phyloP scores from a whole-genome alignment of 1,140 invertebrate genomes.

The Gryon sp. region DNA sequence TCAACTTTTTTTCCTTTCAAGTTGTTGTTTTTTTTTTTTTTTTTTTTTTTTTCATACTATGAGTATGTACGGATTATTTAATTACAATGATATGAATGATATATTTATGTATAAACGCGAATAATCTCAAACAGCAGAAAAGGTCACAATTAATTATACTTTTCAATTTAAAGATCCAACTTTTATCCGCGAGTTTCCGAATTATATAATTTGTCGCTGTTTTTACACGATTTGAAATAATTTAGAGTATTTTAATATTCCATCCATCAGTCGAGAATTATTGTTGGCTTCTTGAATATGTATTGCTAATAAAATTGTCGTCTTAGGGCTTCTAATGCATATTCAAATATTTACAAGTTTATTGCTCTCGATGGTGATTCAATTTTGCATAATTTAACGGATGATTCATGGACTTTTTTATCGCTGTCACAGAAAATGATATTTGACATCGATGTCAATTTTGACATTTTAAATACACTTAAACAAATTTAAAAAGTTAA shows the following conservation, averaged over 20 bases:
- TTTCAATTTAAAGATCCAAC: slow-evolving; percentile 3
- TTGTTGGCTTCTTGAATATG: slow-evolving; percentile 30
- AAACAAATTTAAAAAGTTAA: too few relatives aligned
- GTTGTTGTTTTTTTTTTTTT: too few relatives aligned
- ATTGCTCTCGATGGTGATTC: slow-evolving; percentile 10
- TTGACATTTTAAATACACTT: too few relatives aligned
- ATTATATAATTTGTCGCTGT: slow-evolving; percentile 3
- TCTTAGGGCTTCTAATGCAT: slow-evolving; percentile 39
- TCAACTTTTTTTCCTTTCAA: too few relatives aligned
- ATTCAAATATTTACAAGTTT: slow-evolving; percentile 32
- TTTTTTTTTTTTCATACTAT: too few relatives aligned
- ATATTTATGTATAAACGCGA: neutral
- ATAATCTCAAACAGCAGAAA: slow-evolving; percentile 3
- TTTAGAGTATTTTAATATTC: slow-evolving; percentile 7
- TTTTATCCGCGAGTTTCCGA: neutral
- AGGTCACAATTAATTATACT: slow-evolving; percentile 32
- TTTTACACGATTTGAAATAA: slow-evolving; percentile 1
- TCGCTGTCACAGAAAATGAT: too few relatives aligned
- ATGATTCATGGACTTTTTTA: too few relatives aligned
- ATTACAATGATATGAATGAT: neutral
- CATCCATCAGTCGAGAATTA: slow-evolving; percentile 8
- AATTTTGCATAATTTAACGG: slow-evolving; percentile 29
- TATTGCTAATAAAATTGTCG: slow-evolving; percentile 10
- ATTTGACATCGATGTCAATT: too few relatives aligned
- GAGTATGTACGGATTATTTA: slow-evolving; percentile 3